Evolutionary conservation across 2,888 invertebrate species (phyloP).

Genomic region (Leucozona laternaria): DNA sequence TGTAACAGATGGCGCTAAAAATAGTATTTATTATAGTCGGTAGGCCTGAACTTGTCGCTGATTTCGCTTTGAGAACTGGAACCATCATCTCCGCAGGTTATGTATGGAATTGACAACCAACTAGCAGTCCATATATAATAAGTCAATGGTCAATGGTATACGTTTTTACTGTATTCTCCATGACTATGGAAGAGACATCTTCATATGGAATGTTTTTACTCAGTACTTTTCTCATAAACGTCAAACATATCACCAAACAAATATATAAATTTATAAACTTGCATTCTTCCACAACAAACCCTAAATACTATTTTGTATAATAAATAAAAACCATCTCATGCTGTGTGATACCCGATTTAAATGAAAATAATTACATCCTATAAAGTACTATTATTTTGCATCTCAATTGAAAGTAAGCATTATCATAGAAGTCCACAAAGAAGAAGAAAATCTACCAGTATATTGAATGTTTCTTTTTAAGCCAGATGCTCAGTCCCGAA

Average conservation of each 20-base stretch:
- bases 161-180: slow-evolving; percentile 1
- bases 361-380: neutral
- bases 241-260: neutral
- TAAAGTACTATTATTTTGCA: neutral
- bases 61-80: no score
- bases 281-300: neutral
- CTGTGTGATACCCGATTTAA: neutral
- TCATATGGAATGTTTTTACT: neutral
- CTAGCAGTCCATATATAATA: no score
- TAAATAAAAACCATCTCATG: neutral
- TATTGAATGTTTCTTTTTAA: neutral
- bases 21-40: no score
- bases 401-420: neutral
- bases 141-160: neutral
- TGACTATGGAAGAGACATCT: neutral
- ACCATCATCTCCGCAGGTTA: no score
- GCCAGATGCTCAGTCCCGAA: slow-evolving; percentile 58
- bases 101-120: no score
- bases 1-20: no score
- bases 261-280: neutral
- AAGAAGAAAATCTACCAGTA: neutral
- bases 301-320: neutral
- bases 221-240: neutral
- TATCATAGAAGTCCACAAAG: neutral
- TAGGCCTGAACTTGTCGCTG: no score